These are phyloP conservation scores for Malaclemys terrapin DNA, from an alignment of 2,113 vertebrate species.

Conservation along the genomic window DNA sequence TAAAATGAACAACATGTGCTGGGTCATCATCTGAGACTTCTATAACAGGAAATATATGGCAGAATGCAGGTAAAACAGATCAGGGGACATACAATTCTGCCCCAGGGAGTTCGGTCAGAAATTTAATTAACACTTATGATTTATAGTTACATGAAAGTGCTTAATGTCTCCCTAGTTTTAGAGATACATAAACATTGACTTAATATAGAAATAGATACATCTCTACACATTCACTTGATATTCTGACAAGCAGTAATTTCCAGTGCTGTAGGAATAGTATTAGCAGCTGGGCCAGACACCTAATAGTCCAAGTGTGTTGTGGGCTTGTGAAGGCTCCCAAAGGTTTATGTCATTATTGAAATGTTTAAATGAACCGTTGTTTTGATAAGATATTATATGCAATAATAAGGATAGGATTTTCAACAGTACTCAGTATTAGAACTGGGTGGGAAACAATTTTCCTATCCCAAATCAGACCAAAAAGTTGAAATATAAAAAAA, in stretches of 20 bases:
- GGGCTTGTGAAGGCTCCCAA: background rate
- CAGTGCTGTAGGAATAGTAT: background rate
- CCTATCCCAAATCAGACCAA: background rate
- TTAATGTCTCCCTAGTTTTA: too few relatives aligned
- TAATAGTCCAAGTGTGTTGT: background rate
- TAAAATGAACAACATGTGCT: too few relatives aligned
- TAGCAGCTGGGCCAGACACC: background rate
- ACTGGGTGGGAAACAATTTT: background rate
- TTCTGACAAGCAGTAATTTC: background rate
- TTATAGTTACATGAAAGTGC: too few relatives aligned
- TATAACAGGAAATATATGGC: too few relatives aligned
- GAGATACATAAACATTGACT: too few relatives aligned
- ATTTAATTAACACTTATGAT: too few relatives aligned
- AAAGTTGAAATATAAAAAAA: too few relatives aligned
- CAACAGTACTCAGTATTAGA: rapidly evolving
- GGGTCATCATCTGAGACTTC: too few relatives aligned
- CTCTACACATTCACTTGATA: background rate
- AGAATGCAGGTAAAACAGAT: too few relatives aligned
- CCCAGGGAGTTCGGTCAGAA: too few relatives aligned
- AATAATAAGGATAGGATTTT: background rate
- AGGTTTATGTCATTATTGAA: background rate
- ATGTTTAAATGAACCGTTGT: background rate
- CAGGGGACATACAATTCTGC: too few relatives aligned
- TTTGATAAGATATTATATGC: background rate
- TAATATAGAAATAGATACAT: background rate